phyloP scores from a whole-genome alignment of 2,797 vertebrate genomes.

The Paratrypauchen microcephalus region DNA sequence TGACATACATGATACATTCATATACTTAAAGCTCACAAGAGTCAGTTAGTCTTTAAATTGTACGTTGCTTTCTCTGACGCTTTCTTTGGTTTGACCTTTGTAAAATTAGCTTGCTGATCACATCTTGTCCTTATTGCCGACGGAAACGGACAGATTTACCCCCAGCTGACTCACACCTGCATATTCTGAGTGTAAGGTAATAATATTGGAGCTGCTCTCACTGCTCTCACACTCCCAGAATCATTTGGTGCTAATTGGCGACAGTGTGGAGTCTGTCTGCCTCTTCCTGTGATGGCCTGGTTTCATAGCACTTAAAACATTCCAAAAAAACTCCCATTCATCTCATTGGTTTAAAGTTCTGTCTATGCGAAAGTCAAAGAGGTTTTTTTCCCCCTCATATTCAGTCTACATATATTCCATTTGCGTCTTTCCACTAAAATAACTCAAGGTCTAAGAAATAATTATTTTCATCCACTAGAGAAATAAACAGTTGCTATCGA shows the following conservation, averaged over 20 bases:
- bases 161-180: conserved; percentile 16
- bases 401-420: conserved; percentile 27
- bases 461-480: conserved; percentile 55
- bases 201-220: not conserved
- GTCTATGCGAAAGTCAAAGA: conserved; percentile 24
- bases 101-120: no score
- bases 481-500: conserved; percentile 40
- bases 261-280: conserved; percentile 14
- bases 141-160: conserved; percentile 13
- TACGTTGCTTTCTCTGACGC: no score
- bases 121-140: not conserved
- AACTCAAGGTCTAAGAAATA: conserved; percentile 63
- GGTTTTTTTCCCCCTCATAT: conserved; percentile 27
- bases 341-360: conserved; percentile 24
- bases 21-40: no score
- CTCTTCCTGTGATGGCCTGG: conserved; percentile 8
- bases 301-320: conserved; percentile 13
- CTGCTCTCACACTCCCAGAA: conserved; percentile 10
- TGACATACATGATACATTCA: no score
- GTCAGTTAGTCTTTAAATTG: no score
- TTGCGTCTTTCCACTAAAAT: conserved; percentile 47
- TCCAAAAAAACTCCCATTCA: not conserved
- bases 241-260: conserved; percentile 45
- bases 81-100: no score
- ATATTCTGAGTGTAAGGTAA: not conserved